Evolutionary conservation across 2,888 invertebrate species (phyloP).

Genomic region (Polylopha cassiicola): DNA sequence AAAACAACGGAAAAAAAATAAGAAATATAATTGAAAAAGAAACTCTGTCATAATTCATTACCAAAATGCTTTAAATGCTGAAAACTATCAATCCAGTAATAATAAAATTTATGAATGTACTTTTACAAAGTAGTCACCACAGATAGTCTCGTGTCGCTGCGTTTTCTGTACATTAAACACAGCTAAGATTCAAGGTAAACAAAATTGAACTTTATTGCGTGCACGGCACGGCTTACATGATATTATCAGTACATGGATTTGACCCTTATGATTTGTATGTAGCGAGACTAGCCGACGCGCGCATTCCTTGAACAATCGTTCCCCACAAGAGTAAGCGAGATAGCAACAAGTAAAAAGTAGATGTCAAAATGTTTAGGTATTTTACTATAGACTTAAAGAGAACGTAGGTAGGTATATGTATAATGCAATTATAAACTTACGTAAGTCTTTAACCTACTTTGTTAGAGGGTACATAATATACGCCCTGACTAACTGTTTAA

Average conservation of each 20-base stretch:
- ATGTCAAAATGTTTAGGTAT: constrained; percentile 76
- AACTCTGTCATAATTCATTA: background rate
- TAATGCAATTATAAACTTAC: constrained; percentile 69
- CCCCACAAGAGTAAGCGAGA: constrained; percentile 64
- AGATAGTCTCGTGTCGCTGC: constrained; percentile 60
- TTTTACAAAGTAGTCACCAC: constrained; percentile 69
- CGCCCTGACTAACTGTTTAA: constrained; percentile 31
- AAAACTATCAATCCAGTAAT: constrained; percentile 34
- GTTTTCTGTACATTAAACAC: constrained; percentile 33
- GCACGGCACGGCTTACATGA: constrained; percentile 27
- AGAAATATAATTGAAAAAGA: constrained; percentile 13
- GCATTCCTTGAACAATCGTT: constrained; percentile 72
- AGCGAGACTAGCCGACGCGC: constrained; percentile 74
- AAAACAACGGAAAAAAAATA: constrained; percentile 1
- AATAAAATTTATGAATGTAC: constrained; percentile 69
- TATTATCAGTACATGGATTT: constrained; percentile 32
- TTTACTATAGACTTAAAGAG: constrained; percentile 66
- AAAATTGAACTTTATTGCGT: constrained; percentile 42
- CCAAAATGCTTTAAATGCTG: constrained; percentile 1
- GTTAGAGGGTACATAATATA: constrained; percentile 33
- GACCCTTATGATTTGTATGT: constrained; percentile 42
- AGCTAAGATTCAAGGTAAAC: constrained; percentile 19
- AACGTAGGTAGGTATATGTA: constrained; percentile 68
- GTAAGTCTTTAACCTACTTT: constrained; percentile 69
- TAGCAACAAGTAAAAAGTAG: constrained; percentile 65